Percentiles rank a stretch among this genome's conserved stretches.
phyloP scores from a whole-genome alignment of 2,797 vertebrate genomes.

The Sebastes hubbsi region DNA sequence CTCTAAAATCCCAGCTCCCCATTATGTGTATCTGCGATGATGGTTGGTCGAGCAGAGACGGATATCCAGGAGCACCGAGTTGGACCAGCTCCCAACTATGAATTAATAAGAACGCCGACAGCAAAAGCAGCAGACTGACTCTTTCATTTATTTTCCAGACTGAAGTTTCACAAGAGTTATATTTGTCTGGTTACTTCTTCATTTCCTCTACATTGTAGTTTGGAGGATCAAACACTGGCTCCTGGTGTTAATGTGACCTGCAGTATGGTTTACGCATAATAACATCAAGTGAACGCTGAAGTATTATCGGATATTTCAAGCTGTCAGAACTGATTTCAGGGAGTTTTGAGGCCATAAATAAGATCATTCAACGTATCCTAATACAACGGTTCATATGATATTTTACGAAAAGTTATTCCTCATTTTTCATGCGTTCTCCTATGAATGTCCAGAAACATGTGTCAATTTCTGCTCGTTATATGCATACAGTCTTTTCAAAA shows the following conservation, averaged over 20 bases:
- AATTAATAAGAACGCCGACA: conserved; percentile 32
- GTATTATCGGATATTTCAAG: background rate
- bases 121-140: conserved; percentile 1
- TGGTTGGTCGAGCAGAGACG: conserved; percentile 34
- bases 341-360: background rate
- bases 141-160: conserved; percentile 7
- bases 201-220: background rate
- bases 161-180: conserved; percentile 7
- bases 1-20: conserved; percentile 31
- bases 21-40: conserved; percentile 25
- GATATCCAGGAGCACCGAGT: conserved; percentile 27
- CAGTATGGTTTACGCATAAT: background rate
- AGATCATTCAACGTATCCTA: background rate
- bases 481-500: background rate
- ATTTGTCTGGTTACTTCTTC: background rate
- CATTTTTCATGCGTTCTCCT: background rate
- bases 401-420: background rate
- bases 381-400: too few species aligned
- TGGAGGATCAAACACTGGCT: background rate
- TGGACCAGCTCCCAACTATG: conserved; percentile 26
- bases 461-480: background rate
- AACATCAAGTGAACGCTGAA: background rate
- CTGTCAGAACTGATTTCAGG: background rate
- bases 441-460: background rate
- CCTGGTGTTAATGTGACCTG: background rate